Percentiles rank a stretch among this genome's conserved stretches.
Evolutionary conservation across 1,140 invertebrate species (phyloP).

Genomic region (Zaprionus tsacasi): DNA sequence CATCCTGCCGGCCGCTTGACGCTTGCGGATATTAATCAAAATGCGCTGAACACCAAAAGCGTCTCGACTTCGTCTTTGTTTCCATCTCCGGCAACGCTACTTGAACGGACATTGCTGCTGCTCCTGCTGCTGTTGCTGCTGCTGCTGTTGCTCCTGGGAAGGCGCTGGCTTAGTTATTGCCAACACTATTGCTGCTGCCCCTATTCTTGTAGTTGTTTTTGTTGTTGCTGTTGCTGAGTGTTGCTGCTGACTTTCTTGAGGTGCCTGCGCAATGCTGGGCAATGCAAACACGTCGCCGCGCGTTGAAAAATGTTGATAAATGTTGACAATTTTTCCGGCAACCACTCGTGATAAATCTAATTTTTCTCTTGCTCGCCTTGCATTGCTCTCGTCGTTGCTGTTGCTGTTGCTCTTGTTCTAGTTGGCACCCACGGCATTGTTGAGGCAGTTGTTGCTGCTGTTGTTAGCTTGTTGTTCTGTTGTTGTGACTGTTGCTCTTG

Average conservation of each 20-base stretch:
- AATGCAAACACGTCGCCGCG: constrained; percentile 68
- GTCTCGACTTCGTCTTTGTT: constrained; percentile 27
- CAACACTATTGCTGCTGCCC: constrained; percentile 30
- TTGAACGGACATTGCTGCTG: constrained; percentile 21
- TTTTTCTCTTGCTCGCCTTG: constrained; percentile 71
- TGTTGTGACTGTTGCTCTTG: constrained; percentile 51
- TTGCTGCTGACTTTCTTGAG: constrained; percentile 44
- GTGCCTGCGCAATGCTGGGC: constrained; percentile 40
- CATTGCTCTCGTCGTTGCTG: constrained; percentile 46
- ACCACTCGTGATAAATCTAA: constrained; percentile 83
- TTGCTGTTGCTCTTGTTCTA: constrained; percentile 37
- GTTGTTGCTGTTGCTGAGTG: constrained; percentile 33
- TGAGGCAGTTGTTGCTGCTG: constrained; percentile 59
- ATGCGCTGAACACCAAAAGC: constrained; percentile 40
- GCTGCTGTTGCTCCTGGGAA: constrained; percentile 19
- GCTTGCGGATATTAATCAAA: constrained; percentile 79
- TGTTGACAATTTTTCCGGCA: constrained; percentile 83
- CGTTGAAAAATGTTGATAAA: constrained; percentile 83
- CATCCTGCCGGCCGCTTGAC: constrained; percentile 49
- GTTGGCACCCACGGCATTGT: constrained; percentile 55
- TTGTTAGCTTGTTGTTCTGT: constrained; percentile 43
- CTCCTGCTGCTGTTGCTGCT: not conserved
- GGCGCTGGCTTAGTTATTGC: constrained; percentile 60
- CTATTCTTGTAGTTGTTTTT: constrained; percentile 33
- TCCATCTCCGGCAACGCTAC: constrained; percentile 23